Base-by-base conservation (phyloP, 2,888 invertebrate genomes). In the Drosophila tanythrix region DNA sequence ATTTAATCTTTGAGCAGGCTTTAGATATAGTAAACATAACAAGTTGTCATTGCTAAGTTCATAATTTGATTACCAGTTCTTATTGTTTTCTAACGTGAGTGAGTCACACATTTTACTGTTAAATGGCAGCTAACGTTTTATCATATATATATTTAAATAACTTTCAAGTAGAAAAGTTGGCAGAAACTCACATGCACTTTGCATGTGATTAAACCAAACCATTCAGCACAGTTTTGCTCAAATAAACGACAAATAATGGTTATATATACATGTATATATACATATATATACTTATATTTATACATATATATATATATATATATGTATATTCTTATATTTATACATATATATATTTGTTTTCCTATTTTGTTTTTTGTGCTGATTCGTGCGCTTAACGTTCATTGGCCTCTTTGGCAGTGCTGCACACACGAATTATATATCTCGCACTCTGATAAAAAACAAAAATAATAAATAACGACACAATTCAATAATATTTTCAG, bases 351-450 rank as follows among this genome's bases (percentile, higher is more conserved):
- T 15, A 58, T 27, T 15, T 58, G 59, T 52, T 69, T 64, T 60
- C 57, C 64, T 70, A 68, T 88, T 79, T 75, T 67, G 65, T 53
- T 71, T 69, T 71, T 83, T 79, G 65, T 78, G 88, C 86, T 89
- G 83, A 82, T 78, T 89, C 79, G 85, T 73, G 59, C 57, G 83
- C 74, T 82, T 72, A 52, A 79, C 90, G 90, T 86, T 86, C 90
- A 88, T 79, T 86, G 86, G 89, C 90, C 86, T 59, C 88, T 67
- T 68, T 55, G 56, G 40, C 65, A 52, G 55, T 51, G 51, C 46
- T 62, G 55, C 56, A 50, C 53, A 70, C 66, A 71, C 70, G 65
- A 78, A 73, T 70, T 62, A 68, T 68, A 70, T 70, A 70, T 64
- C 51, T 27, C 15, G 15, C 18, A 38, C 13, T 68, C 67, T 70